Base-by-base conservation (phyloP, 2,113 vertebrate species). In the Brachyhypopomus occidentalis region DNA sequence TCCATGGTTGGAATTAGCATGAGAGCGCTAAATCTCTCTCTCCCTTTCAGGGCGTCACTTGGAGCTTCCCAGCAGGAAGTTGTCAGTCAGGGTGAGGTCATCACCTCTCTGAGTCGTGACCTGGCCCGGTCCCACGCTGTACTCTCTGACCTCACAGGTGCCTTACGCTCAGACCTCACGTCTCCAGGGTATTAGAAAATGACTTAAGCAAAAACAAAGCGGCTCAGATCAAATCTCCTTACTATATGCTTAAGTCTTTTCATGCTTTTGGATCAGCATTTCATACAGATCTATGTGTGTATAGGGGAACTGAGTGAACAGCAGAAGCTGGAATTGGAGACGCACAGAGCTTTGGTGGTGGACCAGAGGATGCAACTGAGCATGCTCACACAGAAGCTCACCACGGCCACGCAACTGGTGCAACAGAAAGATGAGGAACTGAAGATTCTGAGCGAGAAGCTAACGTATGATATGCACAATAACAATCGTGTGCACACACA, bases 281-380 rank as follows among this genome's bases (percentile, higher is more conserved):
- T 41, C 41, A 41, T 8, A 7, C 5, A 41, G 41, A 41, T 41
- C 41, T 41, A 3, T 41, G 41, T 67, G 2, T 70, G 36, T 69
- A 30, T 82, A 95, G 95, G 94, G 23, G 93, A 95, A 70, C 88
- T 95, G 19, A 92, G 81, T 0, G 94, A 95, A 72, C 86, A 93
- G 84, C 93, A 93, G 87, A 96, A 95, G 85, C 11, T 88, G 16
- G 92, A 95, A 59, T 83, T 95, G 87, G 94, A 95, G 86, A 75
- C 25, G 77, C 91, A 91, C n/a, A 30, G 77, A 79, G 83, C 81
- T 0, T 85, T 89, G n/a, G 85, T 94, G 77, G 87, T 89, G n/a
- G 73, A 79, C 2, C 93, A 87, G 78, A 88, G 81, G 74, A 17
- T 2, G 0, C 92, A 94, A 27, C 83, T 95, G 79, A 87, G 78